phyloP scores from a whole-genome alignment of 2,797 vertebrate genomes.

The Molossus molossus region DNA sequence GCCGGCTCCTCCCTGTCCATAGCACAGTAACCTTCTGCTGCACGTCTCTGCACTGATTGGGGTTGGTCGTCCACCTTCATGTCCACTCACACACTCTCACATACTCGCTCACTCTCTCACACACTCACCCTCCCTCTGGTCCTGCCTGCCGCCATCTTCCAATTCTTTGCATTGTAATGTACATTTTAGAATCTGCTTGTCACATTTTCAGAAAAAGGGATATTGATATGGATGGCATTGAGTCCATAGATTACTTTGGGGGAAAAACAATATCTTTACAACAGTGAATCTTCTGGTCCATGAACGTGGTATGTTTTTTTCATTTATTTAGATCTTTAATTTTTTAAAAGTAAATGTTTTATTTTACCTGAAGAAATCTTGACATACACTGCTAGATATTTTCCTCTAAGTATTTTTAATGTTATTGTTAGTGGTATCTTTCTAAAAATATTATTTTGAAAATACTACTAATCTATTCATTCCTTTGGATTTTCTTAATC shows the following conservation, averaged over 20 bases:
- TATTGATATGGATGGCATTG: not conserved
- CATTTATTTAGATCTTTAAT: not conserved
- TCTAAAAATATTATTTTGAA: not conserved
- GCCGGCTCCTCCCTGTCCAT: too few species aligned
- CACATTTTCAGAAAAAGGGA: not conserved
- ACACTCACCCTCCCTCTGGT: too few species aligned
- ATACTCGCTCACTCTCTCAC: too few species aligned
- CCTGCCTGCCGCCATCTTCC: too few species aligned
- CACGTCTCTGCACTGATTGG: too few species aligned
- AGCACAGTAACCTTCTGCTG: too few species aligned
- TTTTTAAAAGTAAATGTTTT: not conserved
- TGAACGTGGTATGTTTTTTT: not conserved
- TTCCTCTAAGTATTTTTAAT: not conserved
- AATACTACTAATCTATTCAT: not conserved
- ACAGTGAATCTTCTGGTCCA: not conserved
- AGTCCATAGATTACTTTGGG: not conserved
- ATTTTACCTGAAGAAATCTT: constrained; percentile 30
- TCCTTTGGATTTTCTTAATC: constrained; percentile 7
- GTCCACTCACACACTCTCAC: too few species aligned
- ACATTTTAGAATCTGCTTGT: not conserved
- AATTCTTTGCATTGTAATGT: not conserved
- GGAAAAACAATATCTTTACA: not conserved
- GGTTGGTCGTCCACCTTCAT: too few species aligned
- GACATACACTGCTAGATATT: not conserved
- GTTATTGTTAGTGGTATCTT: not conserved